These are phyloP conservation scores for Antrozous pallidus DNA, from an alignment of 2,797 vertebrate genomes.

Conservation along the genomic window DNA sequence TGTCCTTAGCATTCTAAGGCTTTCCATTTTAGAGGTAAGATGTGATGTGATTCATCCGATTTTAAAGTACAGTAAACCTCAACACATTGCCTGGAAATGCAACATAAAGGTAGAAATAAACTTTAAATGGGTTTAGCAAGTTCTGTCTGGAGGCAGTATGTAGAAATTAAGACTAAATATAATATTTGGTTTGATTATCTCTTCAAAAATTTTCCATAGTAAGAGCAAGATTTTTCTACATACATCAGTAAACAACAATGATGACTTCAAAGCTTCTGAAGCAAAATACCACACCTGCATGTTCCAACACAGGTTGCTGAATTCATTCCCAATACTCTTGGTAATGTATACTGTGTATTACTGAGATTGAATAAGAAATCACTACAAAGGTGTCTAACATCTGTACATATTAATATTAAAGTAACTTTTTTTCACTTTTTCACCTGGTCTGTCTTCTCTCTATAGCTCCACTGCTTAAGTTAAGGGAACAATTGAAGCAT, in stretches of 20 bases:
- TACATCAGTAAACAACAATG: constrained; percentile 5
- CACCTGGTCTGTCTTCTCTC: neutral
- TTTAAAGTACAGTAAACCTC: constrained; percentile 56
- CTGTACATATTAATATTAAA: constrained; percentile 27
- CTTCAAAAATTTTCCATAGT: constrained; percentile 49
- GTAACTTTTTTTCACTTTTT: constrained; percentile 40
- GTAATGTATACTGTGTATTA: constrained; percentile 29
- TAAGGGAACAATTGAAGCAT: constrained; percentile 27
- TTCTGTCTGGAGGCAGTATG: constrained; percentile 42
- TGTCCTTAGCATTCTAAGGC: constrained; percentile 54
- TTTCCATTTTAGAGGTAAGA: constrained; percentile 61
- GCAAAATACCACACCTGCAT: neutral
- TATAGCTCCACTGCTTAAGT: neutral
- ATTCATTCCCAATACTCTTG: constrained; percentile 13
- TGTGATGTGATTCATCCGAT: constrained; percentile 61
- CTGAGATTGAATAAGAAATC: constrained; percentile 29
- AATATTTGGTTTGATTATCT: constrained; percentile 61
- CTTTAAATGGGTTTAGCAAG: constrained; percentile 47
- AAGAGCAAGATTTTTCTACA: constrained; percentile 26
- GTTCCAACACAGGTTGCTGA: constrained; percentile 30
- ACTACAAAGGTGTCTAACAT: neutral
- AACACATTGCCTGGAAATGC: constrained; percentile 41
- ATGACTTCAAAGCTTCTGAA: constrained; percentile 40
- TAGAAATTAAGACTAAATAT: constrained; percentile 37
- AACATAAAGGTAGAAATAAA: constrained; percentile 29